phyloP scores from a whole-genome alignment of 2,797 vertebrate genomes.

The Pangasius sanitwongsei region DNA sequence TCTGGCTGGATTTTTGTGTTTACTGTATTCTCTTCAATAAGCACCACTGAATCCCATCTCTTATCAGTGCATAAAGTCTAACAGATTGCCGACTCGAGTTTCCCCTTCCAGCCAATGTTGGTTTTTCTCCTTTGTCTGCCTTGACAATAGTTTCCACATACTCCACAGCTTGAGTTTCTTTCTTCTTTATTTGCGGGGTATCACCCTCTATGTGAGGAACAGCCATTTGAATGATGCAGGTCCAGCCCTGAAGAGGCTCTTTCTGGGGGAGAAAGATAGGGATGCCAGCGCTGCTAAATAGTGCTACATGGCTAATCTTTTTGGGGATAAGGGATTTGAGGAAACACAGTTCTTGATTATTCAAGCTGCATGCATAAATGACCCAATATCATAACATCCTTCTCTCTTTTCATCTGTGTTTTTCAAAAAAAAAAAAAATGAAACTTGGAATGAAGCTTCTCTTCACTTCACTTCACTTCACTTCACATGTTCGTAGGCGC shows the following conservation, averaged over 20 bases:
- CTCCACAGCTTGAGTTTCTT: conserved; percentile 84
- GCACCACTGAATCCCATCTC: conserved; percentile 74
- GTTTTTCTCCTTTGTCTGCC: conserved; percentile 83
- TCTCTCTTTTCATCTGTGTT: neutral
- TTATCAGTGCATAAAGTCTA: conserved; percentile 88
- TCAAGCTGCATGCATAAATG: neutral
- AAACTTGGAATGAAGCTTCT: neutral
- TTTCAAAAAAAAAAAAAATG: neutral
- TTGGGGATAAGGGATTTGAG: conserved; percentile 47
- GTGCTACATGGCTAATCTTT: conserved; percentile 61
- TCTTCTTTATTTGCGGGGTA: conserved; percentile 80
- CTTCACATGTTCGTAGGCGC: neutral
- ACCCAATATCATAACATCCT: neutral
- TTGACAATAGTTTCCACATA: conserved; percentile 82
- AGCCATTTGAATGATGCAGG: conserved; percentile 75
- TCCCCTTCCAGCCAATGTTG: conserved; percentile 86
- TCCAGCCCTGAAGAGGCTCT: conserved; percentile 75
- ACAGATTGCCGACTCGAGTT: conserved; percentile 90
- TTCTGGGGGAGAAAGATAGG: conserved; percentile 41
- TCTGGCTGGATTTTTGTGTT: conserved; percentile 80
- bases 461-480: neutral
- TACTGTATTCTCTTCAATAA: conserved; percentile 73
- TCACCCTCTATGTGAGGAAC: conserved; percentile 78
- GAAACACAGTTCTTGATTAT: neutral
- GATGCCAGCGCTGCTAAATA: conserved; percentile 59